Percentiles rank a stretch among this genome's conserved stretches.
Conservation (phyloP, 2,888 invertebrate species). For the Philopedon plagiatum region DNA sequence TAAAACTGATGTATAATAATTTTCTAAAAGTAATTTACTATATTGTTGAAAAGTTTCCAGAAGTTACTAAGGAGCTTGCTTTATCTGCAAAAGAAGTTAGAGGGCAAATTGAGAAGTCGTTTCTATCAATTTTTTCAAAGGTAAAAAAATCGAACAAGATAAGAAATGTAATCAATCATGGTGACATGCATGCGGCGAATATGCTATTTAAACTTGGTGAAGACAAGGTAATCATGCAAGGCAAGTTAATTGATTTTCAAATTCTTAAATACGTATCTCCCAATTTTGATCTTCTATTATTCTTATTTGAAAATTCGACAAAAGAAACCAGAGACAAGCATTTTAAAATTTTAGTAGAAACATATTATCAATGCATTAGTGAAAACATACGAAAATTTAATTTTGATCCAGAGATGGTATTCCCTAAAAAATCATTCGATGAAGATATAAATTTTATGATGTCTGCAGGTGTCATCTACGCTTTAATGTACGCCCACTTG, state of each 20-base stretch:
- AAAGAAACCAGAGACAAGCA: conserved; percentile 51
- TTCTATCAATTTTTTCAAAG: conserved; percentile 56
- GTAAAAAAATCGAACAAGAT: conserved; percentile 62
- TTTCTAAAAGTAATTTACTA: not conserved
- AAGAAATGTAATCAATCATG: conserved; percentile 64
- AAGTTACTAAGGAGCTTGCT: conserved; percentile 4
- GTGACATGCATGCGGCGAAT: conserved; percentile 62
- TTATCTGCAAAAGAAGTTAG: conserved; percentile 38
- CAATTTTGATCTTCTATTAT: conserved; percentile 71
- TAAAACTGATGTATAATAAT: not conserved
- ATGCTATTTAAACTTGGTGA: too few species aligned
- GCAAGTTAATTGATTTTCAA: conserved; percentile 63
- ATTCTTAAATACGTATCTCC: conserved; percentile 73
- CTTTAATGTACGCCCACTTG: conserved; percentile 10
- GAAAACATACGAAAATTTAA: conserved; percentile 50
- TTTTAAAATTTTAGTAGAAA: conserved; percentile 48
- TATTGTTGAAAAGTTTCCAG: conserved; percentile 12
- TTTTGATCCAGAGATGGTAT: conserved; percentile 51
- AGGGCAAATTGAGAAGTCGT: conserved; percentile 51
- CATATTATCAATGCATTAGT: conserved; percentile 55
- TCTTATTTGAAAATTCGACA: not conserved
- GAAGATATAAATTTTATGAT: conserved; percentile 12
- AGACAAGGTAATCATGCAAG: conserved; percentile 52
- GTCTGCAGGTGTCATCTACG: not conserved
- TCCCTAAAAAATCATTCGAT: conserved; percentile 52